Conservation (phyloP, 2,113 vertebrate species). For the Hippotragus niger region DNA sequence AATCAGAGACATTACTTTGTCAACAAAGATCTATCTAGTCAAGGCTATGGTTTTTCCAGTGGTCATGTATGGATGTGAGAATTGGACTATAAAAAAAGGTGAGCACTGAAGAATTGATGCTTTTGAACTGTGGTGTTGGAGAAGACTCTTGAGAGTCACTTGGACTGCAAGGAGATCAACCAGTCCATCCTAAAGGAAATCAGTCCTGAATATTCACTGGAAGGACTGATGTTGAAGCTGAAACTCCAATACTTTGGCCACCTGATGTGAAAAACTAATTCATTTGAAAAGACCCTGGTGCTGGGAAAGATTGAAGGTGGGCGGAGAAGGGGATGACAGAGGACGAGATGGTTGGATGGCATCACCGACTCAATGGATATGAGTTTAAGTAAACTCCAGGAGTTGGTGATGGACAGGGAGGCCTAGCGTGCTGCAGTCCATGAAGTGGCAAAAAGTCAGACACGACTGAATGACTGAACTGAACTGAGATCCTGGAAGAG, state of each 20-base stretch:
- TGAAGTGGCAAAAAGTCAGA: background rate
- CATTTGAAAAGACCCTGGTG: background rate
- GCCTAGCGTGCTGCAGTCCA: rapidly evolving
- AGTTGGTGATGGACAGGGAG: background rate
- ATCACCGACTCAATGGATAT: background rate
- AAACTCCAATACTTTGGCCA: background rate
- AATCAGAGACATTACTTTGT: background rate
- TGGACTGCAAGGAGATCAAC: background rate
- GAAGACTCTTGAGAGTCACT: background rate
- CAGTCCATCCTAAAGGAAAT: background rate
- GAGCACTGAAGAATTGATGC: background rate
- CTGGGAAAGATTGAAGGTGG: background rate
- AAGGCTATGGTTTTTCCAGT: background rate
- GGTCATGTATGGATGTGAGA: background rate
- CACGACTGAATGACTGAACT: background rate
- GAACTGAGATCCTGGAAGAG: background rate
- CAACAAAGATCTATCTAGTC: background rate
- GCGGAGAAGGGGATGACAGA: background rate
- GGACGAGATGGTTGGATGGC: background rate
- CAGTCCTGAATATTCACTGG: background rate
- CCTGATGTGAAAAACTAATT: background rate
- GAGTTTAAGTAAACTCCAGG: background rate
- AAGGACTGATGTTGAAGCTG: background rate
- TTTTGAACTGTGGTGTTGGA: background rate
- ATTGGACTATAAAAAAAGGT: background rate